Evolutionary conservation across 2,113 vertebrate species (phyloP), one percentile per base, ranked within the genome.

Genomic region (Oncorhynchus masou): DNA sequence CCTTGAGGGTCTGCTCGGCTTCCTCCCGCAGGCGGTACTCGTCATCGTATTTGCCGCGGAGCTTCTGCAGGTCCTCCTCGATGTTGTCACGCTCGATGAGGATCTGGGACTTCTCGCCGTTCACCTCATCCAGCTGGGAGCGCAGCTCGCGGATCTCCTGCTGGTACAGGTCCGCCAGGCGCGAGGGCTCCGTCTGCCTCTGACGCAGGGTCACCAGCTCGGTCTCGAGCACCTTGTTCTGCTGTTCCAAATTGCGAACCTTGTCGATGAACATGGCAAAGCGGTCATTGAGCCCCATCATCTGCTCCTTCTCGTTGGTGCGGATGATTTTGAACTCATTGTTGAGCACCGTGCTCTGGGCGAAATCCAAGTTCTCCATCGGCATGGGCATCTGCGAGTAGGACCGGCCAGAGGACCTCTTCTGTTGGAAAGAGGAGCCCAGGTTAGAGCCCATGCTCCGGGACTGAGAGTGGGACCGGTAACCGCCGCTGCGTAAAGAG

Each of bases 211-310:
- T 88, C 0, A 81, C 77, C 88, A 97, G 74, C 89, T 96, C 96
- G 34, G 94, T 92, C 89, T 96, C 95, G 83, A 96, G 87, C 45
- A 94, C 92, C 68, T 94, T 94, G 88, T 96, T 96, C 77, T 95
- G 94, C 86, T 96, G 95, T 91, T 96, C 96, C 88, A 96, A 92
- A 90, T 94, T 94, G 82, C 93, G 95, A 85, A 96, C 95, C 79
- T 95, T 96, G n/a, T 96, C 95, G 79, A 97, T 96, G 88, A 96
- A 97, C 89, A 94, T 94, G 0, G 95, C 95, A 73, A 97, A 97
- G 81, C 96, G 95, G 90, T 96, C 95, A 29, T 96, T 96, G 48
- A 97, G 94, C 72, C 95, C 95, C 77, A 96, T 95, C 89, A 97
- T 95, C 81, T 97, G 96, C 77, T 96, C 95, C 89, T 97, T 97